Percentiles rank a stretch among this genome's conserved stretches.
phyloP scores from a whole-genome alignment of 1,140 invertebrate species.

The Drosophila novamexicana region DNA sequence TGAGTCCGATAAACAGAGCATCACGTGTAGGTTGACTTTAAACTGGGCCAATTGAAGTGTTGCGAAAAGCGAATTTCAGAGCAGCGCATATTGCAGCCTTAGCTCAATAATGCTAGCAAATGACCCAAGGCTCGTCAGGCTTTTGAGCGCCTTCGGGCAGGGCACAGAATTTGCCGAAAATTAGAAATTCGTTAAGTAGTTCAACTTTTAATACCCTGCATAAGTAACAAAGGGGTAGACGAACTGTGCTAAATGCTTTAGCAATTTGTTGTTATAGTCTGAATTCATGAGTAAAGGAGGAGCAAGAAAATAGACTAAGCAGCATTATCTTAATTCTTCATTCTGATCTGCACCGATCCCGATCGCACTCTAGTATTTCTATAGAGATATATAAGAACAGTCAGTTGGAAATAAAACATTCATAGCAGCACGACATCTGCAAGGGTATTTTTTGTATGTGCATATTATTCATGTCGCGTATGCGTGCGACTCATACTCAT shows the following conservation, averaged over 20 bases:
- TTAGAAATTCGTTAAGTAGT: constrained; percentile 12
- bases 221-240: neutral
- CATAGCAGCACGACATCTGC: no score
- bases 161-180: constrained; percentile 20
- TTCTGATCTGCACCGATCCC: no score
- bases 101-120: constrained; percentile 10
- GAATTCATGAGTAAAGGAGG: no score
- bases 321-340: no score
- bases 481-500: no score
- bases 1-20: constrained; percentile 29
- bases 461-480: no score
- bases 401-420: no score
- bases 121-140: constrained; percentile 1
- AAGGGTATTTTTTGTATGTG: no score
- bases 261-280: no score
- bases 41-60: constrained; percentile 42
- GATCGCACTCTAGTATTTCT: no score
- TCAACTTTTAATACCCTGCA: constrained; percentile 21
- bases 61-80: neutral
- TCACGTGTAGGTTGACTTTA: neutral
- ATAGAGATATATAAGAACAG: no score
- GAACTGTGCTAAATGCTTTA: neutral
- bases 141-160: constrained; percentile 14
- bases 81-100: neutral
- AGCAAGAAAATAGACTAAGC: no score